Percentiles rank a stretch among this genome's conserved stretches.
These are phyloP conservation scores for Pantherophis vulpinus DNA, from an alignment of 2,797 vertebrate species.

Conservation along the genomic window DNA sequence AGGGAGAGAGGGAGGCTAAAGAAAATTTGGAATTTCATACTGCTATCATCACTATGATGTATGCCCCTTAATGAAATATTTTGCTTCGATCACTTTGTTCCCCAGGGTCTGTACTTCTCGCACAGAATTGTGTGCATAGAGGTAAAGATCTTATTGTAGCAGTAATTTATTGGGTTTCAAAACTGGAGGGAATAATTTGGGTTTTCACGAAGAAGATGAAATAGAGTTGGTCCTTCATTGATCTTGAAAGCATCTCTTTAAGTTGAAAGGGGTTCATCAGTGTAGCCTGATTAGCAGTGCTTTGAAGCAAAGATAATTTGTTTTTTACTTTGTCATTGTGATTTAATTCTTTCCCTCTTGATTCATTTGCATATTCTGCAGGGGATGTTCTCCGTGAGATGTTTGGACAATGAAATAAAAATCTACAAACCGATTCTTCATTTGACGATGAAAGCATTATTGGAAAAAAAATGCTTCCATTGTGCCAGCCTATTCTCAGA, in stretches of 20 bases:
- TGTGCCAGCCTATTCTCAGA: neutral
- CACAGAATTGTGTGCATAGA: neutral
- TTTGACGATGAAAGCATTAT: neutral
- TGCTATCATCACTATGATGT: neutral
- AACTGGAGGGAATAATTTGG: constrained; percentile 21
- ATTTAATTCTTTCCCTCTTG: constrained; percentile 7
- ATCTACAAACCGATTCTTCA: neutral
- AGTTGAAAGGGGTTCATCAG: constrained; percentile 10
- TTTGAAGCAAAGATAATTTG: constrained; percentile 11
- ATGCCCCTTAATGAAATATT: constrained; percentile 3
- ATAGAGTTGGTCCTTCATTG: neutral
- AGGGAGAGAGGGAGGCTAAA: neutral
- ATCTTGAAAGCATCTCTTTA: constrained; percentile 16
- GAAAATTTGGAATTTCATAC: neutral
- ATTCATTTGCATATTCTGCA: constrained; percentile 13
- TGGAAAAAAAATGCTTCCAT: neutral
- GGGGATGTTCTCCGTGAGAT: constrained; percentile 1
- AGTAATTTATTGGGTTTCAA: constrained; percentile 25
- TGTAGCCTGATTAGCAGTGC: neutral
- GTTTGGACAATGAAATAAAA: neutral
- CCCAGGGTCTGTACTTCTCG: neutral
- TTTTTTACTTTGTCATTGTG: constrained; percentile 20
- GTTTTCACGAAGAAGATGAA: constrained; percentile 9
- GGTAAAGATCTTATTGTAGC: constrained; percentile 8
- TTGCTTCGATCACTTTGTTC: constrained; percentile 10